Evolutionary conservation across 2,113 vertebrate species (phyloP), one percentile per base, ranked within the genome.

Genomic region (Cyphomyrus plagiostoma): DNA sequence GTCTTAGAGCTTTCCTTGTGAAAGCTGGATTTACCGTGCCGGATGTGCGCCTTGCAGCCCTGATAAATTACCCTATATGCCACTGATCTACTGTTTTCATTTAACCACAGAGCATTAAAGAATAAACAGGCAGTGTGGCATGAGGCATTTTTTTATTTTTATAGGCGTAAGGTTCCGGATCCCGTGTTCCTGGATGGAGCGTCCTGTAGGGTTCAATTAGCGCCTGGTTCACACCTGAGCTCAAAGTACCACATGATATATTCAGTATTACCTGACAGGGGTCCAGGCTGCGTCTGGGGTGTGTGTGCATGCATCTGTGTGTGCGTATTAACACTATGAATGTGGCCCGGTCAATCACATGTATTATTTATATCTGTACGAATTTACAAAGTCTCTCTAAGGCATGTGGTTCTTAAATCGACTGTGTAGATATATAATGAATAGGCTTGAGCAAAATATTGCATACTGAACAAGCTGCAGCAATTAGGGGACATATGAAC

Each of bases 101-200:
- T 84, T 84, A 84, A 84, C 21, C 82, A 84, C 19, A 19, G 82
- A n/a, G 19, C 39, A 84, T 84, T 84, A 46, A 48, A 84, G 82
- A 84, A 80, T 42, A 80, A 80, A 80, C 74, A 80, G 26, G 62
- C 35, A 42, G 35, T 80, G 42, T 11, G 45, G 19, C 2, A 3
- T 48, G 42, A 84, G 17, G 21, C 82, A 48, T 8, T 21, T 39
- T 39, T 8, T 39, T 82, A 21, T 45, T 10, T 84, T 46, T 84
- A 21, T 84, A n/a, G 45, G 19, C 2, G 8, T 45, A 46, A 48
- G 45, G 39, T 21, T 45, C 21, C 45, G 39, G 39, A 23, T 23
- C 21, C 82, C 3, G 10, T 23, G 82, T n/a, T 48, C 42, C 45
- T 13, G 45, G 42, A 46, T 45, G 39, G 45, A 48, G 19, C 82